Conservation (phyloP, 2,797 vertebrate species). For the Potorous gilbertii region DNA sequence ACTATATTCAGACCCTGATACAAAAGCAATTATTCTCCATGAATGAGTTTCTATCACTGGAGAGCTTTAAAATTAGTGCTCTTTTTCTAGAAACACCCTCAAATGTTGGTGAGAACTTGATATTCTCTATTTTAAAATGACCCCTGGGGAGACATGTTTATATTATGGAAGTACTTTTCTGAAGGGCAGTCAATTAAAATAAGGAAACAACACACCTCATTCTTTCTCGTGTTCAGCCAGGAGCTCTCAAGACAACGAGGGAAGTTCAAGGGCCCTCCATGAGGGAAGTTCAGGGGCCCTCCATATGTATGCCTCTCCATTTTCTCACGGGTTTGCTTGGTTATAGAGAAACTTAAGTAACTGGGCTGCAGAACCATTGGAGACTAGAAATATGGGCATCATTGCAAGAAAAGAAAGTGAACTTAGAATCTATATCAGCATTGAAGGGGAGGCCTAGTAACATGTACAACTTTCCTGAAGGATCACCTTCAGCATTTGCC, state of each 20-base stretch:
- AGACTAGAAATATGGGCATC: not conserved
- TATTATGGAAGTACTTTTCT: not conserved
- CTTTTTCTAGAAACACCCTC: not conserved
- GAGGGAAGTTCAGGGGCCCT: not conserved
- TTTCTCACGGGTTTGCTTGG: not conserved
- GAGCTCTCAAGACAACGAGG: not conserved
- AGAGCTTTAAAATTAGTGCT: not conserved
- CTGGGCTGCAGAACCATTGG: not conserved
- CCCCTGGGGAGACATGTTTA: not conserved
- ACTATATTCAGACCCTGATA: not conserved
- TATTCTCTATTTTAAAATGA: conserved; percentile 41
- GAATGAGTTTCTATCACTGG: conserved; percentile 8
- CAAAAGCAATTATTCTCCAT: not conserved
- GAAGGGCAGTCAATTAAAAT: conserved; percentile 31
- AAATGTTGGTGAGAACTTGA: conserved; percentile 6
- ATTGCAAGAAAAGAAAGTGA: not conserved
- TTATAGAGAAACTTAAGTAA: not conserved
- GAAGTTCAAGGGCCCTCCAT: not conserved
- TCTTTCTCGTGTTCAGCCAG: not conserved
- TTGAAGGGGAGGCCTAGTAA: not conserved
- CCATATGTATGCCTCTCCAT: not conserved
- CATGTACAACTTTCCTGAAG: not conserved
- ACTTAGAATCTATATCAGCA: not conserved
- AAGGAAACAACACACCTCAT: not conserved
- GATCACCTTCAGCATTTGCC: not conserved